Evolutionary conservation across 2,888 invertebrate species (phyloP).

Genomic region (Thecophora atra): DNA sequence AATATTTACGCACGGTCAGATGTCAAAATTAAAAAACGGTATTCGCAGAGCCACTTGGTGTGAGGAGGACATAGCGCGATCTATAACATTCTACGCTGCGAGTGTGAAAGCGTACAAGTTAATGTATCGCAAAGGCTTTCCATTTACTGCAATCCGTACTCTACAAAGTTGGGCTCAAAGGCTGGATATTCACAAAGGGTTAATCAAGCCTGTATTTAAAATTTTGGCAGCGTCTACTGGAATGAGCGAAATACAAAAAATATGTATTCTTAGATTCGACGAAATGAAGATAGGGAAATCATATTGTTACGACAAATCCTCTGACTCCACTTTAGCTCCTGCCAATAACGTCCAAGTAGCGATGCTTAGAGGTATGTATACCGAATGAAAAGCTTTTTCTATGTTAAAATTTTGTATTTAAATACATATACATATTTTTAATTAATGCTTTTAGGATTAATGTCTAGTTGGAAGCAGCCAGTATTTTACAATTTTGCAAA

Average conservation of each 20-base stretch:
- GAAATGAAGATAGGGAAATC: slow-evolving; percentile 9
- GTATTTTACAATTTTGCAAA: neutral
- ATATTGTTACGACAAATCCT: slow-evolving; percentile 38
- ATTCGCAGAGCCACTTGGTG: too few relatives aligned
- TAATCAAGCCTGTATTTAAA: slow-evolving; percentile 5
- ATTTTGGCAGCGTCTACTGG: slow-evolving; percentile 7
- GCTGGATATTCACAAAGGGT: neutral
- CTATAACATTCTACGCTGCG: neutral
- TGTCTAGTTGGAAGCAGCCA: too few relatives aligned
- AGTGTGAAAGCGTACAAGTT: slow-evolving; percentile 4
- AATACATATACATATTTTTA: too few relatives aligned
- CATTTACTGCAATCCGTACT: neutral
- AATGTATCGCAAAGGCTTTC: neutral
- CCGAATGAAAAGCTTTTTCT: too few relatives aligned
- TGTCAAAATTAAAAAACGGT: too few relatives aligned
- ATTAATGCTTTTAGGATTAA: neutral
- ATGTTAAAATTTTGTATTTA: too few relatives aligned
- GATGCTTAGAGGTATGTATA: too few relatives aligned
- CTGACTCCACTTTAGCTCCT: slow-evolving; percentile 34
- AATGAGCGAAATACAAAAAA: neutral
- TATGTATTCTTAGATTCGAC: slow-evolving; percentile 2
- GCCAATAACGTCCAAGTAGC: slow-evolving; percentile 38
- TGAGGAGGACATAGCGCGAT: too few relatives aligned
- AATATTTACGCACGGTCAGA: too few relatives aligned
- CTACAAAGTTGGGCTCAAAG: neutral